Conservation (phyloP, 2,113 vertebrate genomes). For the Tonatia bakeri region DNA sequence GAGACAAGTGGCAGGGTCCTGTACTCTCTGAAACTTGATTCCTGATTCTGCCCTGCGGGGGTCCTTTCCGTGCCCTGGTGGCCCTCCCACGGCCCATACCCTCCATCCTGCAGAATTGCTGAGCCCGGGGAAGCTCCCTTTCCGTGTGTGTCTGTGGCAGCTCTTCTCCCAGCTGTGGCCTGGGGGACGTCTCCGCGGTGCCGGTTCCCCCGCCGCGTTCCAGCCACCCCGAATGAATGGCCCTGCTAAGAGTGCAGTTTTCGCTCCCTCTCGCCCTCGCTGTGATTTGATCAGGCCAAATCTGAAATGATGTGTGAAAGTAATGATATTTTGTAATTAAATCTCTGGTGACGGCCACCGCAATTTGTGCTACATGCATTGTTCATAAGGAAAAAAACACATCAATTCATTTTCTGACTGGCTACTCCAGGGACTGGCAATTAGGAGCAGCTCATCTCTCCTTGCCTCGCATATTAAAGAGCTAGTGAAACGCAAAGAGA, state of each 20-base stretch:
- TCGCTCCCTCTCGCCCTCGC: slow-evolving; percentile 75
- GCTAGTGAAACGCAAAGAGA: slow-evolving; percentile 85
- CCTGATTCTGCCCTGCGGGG: not conserved
- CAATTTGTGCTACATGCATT: slow-evolving; percentile 89
- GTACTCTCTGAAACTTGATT: not conserved
- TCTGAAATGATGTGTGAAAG: slow-evolving; percentile 90
- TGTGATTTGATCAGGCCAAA: slow-evolving; percentile 89
- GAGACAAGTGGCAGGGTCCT: not conserved
- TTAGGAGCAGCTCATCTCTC: slow-evolving; percentile 86
- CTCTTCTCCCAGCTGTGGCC: slow-evolving; percentile 64
- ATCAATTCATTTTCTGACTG: slow-evolving; percentile 90
- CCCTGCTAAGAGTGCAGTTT: slow-evolving; percentile 84
- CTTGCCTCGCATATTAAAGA: slow-evolving; percentile 87
- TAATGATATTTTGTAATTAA: slow-evolving; percentile 91
- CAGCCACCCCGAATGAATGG: slow-evolving; percentile 78
- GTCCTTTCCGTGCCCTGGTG: not conserved
- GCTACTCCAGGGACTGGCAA: slow-evolving; percentile 87
- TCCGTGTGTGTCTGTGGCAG: rapidly evolving
- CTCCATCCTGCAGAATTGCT: not conserved
- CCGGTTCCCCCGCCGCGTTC: slow-evolving; percentile 60
- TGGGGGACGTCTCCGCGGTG: slow-evolving; percentile 68
- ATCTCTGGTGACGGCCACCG: slow-evolving; percentile 85
- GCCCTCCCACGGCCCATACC: not conserved
- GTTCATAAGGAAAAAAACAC: slow-evolving; percentile 87
- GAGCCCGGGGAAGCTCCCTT: not conserved